These are phyloP conservation scores for Lagopus leucura DNA, from an alignment of 2,113 vertebrate genomes.

Conservation along the genomic window DNA sequence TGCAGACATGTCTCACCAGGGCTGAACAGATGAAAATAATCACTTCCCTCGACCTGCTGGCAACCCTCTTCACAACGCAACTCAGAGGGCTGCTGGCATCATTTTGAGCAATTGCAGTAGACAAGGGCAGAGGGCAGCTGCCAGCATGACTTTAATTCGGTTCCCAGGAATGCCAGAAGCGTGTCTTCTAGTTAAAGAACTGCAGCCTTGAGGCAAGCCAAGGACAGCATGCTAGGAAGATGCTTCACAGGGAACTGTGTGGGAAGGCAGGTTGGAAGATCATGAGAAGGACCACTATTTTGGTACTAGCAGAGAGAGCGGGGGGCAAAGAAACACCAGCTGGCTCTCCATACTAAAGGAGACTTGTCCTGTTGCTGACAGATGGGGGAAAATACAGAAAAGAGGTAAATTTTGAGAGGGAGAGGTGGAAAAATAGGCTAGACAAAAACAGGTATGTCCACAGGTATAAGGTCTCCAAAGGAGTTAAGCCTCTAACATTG, in stretches of 20 bases:
- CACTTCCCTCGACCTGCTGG: background rate
- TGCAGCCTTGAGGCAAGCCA: conserved; percentile 5
- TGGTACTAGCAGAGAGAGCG: background rate
- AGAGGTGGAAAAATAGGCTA: background rate
- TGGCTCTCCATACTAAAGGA: background rate
- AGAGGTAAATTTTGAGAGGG: background rate
- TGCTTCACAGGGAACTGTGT: background rate
- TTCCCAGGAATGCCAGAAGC: conserved; percentile 6
- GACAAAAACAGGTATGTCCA: background rate
- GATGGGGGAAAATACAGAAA: background rate
- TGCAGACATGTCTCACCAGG: background rate
- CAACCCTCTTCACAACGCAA: background rate
- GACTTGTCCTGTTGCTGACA: background rate
- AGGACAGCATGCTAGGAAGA: background rate
- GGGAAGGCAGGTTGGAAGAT: background rate
- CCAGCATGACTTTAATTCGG: background rate
- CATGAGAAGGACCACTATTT: background rate
- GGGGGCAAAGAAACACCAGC: background rate
- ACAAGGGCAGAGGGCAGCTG: conserved; percentile 52
- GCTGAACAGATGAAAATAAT: background rate
- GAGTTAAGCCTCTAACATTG: background rate
- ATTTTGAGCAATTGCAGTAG: conserved; percentile 32
- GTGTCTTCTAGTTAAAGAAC: background rate
- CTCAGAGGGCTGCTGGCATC: conserved; percentile 18
- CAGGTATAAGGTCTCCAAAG: background rate